A percentile compares a stretch with the other conserved stretches of the same genome.
phyloP scores from a whole-genome alignment of 1,140 invertebrate genomes.

The Trypoxylus dichotomus region DNA sequence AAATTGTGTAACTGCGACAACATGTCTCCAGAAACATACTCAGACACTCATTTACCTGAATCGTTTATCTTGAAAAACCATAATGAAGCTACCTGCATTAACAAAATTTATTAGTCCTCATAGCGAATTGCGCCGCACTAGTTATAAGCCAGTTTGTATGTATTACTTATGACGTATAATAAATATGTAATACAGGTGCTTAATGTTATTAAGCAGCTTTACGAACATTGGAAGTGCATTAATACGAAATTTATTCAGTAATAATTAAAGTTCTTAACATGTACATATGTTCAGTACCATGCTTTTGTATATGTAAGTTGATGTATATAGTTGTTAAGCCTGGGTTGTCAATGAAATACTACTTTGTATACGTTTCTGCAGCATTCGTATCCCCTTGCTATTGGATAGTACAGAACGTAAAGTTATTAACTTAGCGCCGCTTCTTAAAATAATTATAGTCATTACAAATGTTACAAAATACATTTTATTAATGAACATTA shows the following conservation, averaged over 20 bases:
- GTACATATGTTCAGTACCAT: background rate
- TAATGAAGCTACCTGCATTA: background rate
- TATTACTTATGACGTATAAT: background rate
- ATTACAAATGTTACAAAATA: too few relatives aligned
- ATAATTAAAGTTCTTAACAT: background rate
- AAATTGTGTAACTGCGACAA: background rate
- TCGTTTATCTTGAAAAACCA: background rate
- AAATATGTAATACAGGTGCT: conserved; percentile 21
- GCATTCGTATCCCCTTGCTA: background rate
- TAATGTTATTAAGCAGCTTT: conserved; percentile 18
- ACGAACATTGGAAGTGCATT: conserved; percentile 1
- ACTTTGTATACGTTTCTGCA: background rate
- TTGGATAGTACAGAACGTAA: too few relatives aligned
- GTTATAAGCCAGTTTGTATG: conserved; percentile 14
- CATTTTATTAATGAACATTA: too few relatives aligned
- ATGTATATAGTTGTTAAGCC: background rate
- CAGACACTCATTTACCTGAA: too few relatives aligned
- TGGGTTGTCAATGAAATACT: background rate
- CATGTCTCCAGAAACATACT: background rate
- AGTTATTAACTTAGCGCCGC: too few relatives aligned
- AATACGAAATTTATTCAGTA: background rate
- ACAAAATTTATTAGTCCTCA: conserved; percentile 9
- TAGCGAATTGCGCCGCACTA: background rate
- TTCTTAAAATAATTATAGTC: too few relatives aligned
- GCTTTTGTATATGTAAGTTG: background rate